phyloP scores from a whole-genome alignment of 1,140 invertebrate species.

The Stegodyphus dumicola region DNA sequence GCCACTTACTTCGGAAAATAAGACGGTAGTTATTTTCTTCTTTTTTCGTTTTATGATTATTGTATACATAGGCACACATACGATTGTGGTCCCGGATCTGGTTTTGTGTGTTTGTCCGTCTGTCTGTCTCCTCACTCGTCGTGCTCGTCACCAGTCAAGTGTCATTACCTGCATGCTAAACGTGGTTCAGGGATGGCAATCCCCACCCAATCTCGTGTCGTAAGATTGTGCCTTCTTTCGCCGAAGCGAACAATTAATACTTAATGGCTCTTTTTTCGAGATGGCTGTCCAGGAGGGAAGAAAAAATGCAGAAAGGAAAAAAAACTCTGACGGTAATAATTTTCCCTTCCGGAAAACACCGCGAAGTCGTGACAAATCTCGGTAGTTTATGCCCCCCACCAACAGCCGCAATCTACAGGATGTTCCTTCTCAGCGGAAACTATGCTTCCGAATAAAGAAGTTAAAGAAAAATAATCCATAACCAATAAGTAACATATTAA shows the following conservation, averaged over 20 bases:
- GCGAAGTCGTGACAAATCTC: too few species aligned
- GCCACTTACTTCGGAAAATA: slow-evolving; percentile 46
- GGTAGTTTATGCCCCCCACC: too few species aligned
- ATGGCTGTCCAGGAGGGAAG: too few species aligned
- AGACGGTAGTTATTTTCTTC: slow-evolving; percentile 47
- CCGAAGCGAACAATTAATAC: slow-evolving; percentile 42
- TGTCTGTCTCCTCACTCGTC: slow-evolving; percentile 27
- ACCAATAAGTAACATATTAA: too few species aligned
- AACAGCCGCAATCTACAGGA: too few species aligned
- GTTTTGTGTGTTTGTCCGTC: slow-evolving; percentile 24
- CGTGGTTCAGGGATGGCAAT: slow-evolving; percentile 11
- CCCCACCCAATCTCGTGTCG: neutral
- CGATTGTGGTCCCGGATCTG: slow-evolving; percentile 50
- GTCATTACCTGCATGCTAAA: slow-evolving; percentile 44
- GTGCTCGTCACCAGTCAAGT: slow-evolving; percentile 38
- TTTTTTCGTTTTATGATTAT: slow-evolving; percentile 20
- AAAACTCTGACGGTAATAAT: too few species aligned
- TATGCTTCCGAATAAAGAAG: too few species aligned
- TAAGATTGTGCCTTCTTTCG: neutral
- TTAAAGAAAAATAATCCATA: too few species aligned
- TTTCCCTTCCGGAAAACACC: too few species aligned
- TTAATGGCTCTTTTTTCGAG: slow-evolving; percentile 46
- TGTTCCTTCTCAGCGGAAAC: too few species aligned
- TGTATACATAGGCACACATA: slow-evolving; percentile 48
- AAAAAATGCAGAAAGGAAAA: too few species aligned